Evolutionary conservation across 2,888 invertebrate genomes (phyloP).

Genomic region (Isoperla grammatica): DNA sequence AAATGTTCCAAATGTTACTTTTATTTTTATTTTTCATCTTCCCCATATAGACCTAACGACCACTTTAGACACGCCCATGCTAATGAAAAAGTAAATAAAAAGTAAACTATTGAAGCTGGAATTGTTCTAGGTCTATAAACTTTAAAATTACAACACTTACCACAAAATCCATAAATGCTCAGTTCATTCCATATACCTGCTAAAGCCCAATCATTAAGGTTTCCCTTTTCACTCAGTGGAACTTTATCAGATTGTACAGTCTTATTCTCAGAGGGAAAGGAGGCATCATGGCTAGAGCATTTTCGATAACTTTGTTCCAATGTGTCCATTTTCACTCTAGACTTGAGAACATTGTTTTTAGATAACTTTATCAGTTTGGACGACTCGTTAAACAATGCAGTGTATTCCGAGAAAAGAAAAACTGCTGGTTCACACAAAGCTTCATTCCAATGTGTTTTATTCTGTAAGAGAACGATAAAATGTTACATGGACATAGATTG

Average conservation of each 20-base stretch:
- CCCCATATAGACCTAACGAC: too few relatives aligned
- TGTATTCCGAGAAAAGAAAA: conserved; percentile 6
- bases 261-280: conserved; percentile 2
- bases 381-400: background rate
- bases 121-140: too few relatives aligned
- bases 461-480: conserved; percentile 2
- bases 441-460: conserved; percentile 1
- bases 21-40: too few relatives aligned
- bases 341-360: background rate
- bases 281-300: conserved; percentile 2
- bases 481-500: too few relatives aligned
- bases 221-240: background rate
- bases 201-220: background rate
- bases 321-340: background rate
- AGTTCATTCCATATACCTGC: conserved; percentile 16
- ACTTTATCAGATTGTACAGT: background rate
- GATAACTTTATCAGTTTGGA: background rate
- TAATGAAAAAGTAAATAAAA: too few relatives aligned
- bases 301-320: conserved; percentile 12
- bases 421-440: conserved; percentile 11
- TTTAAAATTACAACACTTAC: conserved; percentile 2
- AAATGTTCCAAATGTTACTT: too few relatives aligned
- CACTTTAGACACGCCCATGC: too few relatives aligned
- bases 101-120: too few relatives aligned
- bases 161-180: conserved; percentile 3